Conservation (phyloP, 2,888 invertebrate genomes). For the Diarsia brunnea region DNA sequence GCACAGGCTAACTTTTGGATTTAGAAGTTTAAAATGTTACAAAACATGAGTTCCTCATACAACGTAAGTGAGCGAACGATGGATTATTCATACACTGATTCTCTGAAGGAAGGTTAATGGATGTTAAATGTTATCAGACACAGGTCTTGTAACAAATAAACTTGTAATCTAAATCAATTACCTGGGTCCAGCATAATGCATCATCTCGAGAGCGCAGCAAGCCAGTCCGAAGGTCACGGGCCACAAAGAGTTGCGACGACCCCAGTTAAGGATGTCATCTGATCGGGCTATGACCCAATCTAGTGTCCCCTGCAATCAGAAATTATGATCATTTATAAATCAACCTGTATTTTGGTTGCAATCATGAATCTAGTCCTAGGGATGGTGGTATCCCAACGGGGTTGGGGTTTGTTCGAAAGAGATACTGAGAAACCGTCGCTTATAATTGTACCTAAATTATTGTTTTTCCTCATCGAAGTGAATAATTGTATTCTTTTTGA, state of each 20-base stretch:
- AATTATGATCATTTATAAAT: background rate
- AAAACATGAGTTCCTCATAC: background rate
- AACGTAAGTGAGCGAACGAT: background rate
- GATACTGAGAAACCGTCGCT: too few relatives aligned
- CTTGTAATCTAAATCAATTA: slow-evolving; percentile 71
- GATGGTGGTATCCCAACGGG: too few relatives aligned
- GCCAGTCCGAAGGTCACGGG: slow-evolving; percentile 99
- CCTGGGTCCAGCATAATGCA: slow-evolving; percentile 99
- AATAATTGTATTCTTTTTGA: too few relatives aligned
- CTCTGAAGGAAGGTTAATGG: background rate
- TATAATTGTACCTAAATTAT: too few relatives aligned
- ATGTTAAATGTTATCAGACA: background rate
- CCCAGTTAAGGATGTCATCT: slow-evolving; percentile 98
- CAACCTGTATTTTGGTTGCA: background rate
- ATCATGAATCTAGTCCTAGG: background rate
- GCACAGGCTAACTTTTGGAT: background rate
- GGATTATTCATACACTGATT: background rate
- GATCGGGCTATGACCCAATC: slow-evolving; percentile 97
- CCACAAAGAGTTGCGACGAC: slow-evolving; percentile 98
- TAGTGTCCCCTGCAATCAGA: slow-evolving; percentile 83
- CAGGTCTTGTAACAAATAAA: background rate
- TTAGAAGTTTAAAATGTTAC: background rate
- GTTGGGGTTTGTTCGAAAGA: too few relatives aligned
- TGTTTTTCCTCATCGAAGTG: too few relatives aligned
- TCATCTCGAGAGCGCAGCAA: slow-evolving; percentile 99